Percentiles rank a stretch among this genome's conserved stretches.
Evolutionary conservation across 2,113 vertebrate genomes (phyloP).

Genomic region (Misgurnus anguillicaudatus): DNA sequence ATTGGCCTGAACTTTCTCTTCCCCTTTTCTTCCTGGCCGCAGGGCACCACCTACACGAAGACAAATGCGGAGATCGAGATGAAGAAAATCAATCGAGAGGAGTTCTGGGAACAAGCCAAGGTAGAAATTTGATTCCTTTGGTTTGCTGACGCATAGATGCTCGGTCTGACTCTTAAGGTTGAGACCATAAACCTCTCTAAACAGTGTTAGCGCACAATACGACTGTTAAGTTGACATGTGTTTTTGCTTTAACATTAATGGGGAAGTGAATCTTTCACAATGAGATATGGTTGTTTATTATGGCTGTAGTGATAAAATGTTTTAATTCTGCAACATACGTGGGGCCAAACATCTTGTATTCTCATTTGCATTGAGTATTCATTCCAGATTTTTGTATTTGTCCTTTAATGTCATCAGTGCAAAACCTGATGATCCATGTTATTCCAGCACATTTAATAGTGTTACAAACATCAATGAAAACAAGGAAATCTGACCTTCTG

Average conservation of each 20-base stretch:
- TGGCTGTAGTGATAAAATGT: neutral
- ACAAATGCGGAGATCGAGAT: constrained; percentile 96
- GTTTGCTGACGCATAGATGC: neutral
- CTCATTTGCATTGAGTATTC: too few relatives aligned
- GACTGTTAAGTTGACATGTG: neutral
- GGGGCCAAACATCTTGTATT: too few relatives aligned
- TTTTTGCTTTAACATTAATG: constrained; percentile 14
- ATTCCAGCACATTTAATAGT: too few relatives aligned
- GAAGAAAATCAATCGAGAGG: constrained; percentile 96
- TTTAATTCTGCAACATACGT: neutral
- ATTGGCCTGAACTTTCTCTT: constrained; percentile 4
- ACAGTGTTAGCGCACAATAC: neutral
- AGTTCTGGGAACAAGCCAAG: constrained; percentile 98
- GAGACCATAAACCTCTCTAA: neutral
- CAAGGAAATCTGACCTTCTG: too few relatives aligned
- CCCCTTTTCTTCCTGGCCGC: constrained; percentile 47
- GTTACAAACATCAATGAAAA: too few relatives aligned
- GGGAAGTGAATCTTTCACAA: constrained; percentile 18
- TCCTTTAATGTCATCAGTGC: too few relatives aligned
- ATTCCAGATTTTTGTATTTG: too few relatives aligned
- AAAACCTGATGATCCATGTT: too few relatives aligned
- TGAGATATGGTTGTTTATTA: neutral
- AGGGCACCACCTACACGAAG: constrained; percentile 96
- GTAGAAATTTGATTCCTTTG: constrained; percentile 64
- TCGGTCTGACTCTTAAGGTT: neutral